Base-by-base conservation (phyloP, 2,888 invertebrate genomes). In the Thecophora atra region DNA sequence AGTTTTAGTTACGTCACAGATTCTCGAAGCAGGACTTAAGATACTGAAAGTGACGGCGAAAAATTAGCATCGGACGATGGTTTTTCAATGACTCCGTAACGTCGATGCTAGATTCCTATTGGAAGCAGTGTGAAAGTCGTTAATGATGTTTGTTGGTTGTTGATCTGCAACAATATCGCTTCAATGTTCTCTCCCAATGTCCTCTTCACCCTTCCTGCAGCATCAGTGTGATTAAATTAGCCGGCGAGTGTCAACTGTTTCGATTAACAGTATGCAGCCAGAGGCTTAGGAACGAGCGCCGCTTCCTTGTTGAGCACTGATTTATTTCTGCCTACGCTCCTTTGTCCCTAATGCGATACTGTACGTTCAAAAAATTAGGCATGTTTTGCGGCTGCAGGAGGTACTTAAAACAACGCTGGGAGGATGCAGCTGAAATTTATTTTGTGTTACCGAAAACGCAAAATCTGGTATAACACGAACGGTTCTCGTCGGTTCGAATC, bases 391-490 rank as follows among this genome's bases (percentile, higher is more conserved):
- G 51, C 6, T 28, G 15, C 56, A 56, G 56, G n/a, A n/a, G n/a
- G n/a, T 24, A 13, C n/a, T 24, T 21, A 8, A 24, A 54, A 21
- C 58, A 26, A 28, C 62, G 11, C 28, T 8, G 26, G 26, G 24
- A 15, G 62, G 24, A 58, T 26, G 26, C 37, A 51, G 19, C 52
- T 24, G 42, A 56, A 68, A 68, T 68, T 56, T 68, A 56, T 68
- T 44, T 68, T 68, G n/a, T 44, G 21, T 68, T 42, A 42, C 24
- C 56, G 21, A 44, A 58, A 58, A 58, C 58, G 37, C 56, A 17
- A 68, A 68, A 68, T 37, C 58, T 68, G 68, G 58, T 68, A 58
- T 58, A 58, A 21, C 68, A 68, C 68, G 44, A 42, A 56, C 68
- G 15, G 13, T 42, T 42, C 28, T 42, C 24, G 42, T 17, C 21